Evolutionary conservation across 2,888 invertebrate species (phyloP), one percentile per base, ranked within the genome.

Genomic region (Liodrosophila aerea): DNA sequence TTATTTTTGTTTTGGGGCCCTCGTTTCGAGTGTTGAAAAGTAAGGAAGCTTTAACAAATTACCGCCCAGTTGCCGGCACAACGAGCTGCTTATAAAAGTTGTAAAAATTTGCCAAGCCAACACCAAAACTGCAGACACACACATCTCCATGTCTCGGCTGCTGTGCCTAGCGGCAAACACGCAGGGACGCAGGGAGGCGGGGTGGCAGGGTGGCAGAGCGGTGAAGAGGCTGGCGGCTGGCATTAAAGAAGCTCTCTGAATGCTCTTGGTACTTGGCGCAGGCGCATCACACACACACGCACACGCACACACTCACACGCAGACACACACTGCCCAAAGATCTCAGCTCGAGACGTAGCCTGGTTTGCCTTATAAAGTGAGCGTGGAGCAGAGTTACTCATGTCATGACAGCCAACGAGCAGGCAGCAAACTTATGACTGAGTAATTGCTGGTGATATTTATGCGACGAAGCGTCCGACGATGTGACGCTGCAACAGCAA

Each of bases 401-500:
- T 84, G 84, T 81, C 84, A 72, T 81, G 84, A 83, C 78, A 78
- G 81, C 81, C 74, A 83, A 85, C 85, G 76, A 67, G 84, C 77
- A 73, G 71, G 82, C 87, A 80, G 86, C 87, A 85, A 83, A 85
- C 88, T 87, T 88, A 88, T 87, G 87, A 87, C 88, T 88, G 87
- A 88, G 87, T 88, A 88, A 88, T 88, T 88, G 88, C 88, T 86
- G 88, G 72, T 76, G 87, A 88, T 88, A 88, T 88, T 88, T 88
- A 88, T 88, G 88, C 88, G 88, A 88, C 87, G 88, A 88, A 88
- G 88, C 87, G 87, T 88, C 85, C 80, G 59, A 78, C 73, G 73
- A 76, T 78, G 64, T 70, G 66, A 64, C 61, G 58, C 44, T 52
- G 58, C 62, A 53, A 16, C 37, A 22, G 34, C 47, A 22, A 18